Evolutionary conservation across 1,140 invertebrate genomes (phyloP).

Genomic region (Cheumatopsyche charites): DNA sequence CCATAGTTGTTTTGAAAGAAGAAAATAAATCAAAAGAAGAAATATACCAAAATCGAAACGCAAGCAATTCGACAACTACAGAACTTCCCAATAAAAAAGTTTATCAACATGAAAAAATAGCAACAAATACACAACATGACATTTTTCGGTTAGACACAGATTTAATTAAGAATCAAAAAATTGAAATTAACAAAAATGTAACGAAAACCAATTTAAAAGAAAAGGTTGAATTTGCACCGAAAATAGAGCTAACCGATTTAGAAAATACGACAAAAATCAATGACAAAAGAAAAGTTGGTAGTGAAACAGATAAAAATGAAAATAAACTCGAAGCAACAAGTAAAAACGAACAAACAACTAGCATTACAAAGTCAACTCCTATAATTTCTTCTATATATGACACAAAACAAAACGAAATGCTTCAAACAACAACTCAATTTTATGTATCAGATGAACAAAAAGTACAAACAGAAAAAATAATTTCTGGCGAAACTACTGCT

Average conservation of each 20-base stretch:
- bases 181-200: conserved; percentile 10
- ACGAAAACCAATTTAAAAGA: conserved; percentile 28
- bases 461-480: conserved; percentile 3
- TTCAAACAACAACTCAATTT: not conserved
- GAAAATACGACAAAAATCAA: conserved; percentile 40
- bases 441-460: not conserved
- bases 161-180: too few relatives aligned
- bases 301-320: conserved; percentile 36
- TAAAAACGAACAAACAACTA: not conserved
- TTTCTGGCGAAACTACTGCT: not conserved
- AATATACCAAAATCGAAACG: not conserved
- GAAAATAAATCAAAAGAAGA: conserved; percentile 17
- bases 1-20: conserved; percentile 38
- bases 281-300: conserved; percentile 37
- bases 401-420: not conserved
- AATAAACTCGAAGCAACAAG: not conserved
- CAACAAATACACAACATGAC: too few relatives aligned
- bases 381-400: too few relatives aligned
- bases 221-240: conserved; percentile 14
- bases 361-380: not conserved
- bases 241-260: conserved; percentile 27
- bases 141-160: too few relatives aligned
- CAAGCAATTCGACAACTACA: not conserved
- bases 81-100: too few relatives aligned
- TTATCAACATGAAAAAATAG: too few relatives aligned